These are phyloP conservation scores for Orchesella flavescens DNA, from an alignment of 2,888 invertebrate genomes.

Conservation along the genomic window DNA sequence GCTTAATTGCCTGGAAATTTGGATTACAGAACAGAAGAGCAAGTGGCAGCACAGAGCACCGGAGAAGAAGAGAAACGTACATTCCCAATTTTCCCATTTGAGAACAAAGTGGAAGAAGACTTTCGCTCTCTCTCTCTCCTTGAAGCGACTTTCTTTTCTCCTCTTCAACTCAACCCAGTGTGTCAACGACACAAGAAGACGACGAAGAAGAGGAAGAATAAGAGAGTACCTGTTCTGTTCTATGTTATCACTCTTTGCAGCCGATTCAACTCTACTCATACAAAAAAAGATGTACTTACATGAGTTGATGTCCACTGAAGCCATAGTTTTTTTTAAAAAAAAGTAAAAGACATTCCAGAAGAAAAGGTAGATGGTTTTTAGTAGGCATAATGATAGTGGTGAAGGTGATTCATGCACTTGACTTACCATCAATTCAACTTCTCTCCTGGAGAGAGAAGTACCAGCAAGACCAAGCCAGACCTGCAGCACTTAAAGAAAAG, in stretches of 20 bases:
- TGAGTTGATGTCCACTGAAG: constrained; percentile 5
- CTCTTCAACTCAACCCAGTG: not conserved
- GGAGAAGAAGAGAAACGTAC: constrained; percentile 5
- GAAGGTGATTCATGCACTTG: constrained; percentile 34
- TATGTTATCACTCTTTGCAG: constrained; percentile 20
- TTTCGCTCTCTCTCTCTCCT: not conserved
- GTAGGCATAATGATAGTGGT: not conserved
- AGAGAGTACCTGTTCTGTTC: constrained; percentile 8
- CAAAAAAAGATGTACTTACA: not conserved
- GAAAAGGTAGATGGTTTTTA: not conserved
- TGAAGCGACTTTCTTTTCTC: not conserved
- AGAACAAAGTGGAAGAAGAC: constrained; percentile 20
- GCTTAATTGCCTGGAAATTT: constrained; percentile 63
- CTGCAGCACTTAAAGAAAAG: constrained; percentile 1
- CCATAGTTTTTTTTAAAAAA: not conserved
- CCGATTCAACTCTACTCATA: not conserved
- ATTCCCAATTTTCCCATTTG: not conserved
- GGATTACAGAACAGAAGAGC: constrained; percentile 36
- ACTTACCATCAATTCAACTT: constrained; percentile 15
- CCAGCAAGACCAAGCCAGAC: no score
- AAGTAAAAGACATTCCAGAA: constrained; percentile 5
- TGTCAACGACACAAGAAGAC: constrained; percentile 2
- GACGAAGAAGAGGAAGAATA: not conserved
- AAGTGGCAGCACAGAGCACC: constrained; percentile 1
- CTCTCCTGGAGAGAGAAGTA: constrained; percentile 13